phyloP scores from a whole-genome alignment of 2,888 invertebrate species.

The Thera britannica region DNA sequence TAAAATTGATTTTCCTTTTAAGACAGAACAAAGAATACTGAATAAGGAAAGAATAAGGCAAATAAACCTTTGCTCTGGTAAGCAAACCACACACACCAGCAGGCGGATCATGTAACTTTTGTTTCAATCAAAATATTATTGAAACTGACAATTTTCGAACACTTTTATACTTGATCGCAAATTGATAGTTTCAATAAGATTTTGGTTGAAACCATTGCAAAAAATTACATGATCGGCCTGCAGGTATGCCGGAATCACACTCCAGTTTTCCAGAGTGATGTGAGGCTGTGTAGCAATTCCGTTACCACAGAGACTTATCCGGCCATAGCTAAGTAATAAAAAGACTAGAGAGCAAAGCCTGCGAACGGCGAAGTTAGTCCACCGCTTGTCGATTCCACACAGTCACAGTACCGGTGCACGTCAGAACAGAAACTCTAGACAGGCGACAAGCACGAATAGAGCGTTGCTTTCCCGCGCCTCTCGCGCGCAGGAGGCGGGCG shows the following conservation, averaged over 20 bases:
- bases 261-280: no score
- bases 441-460: slow-evolving; percentile 83
- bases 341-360: slow-evolving; percentile 52
- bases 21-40: neutral
- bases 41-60: neutral
- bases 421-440: slow-evolving; percentile 84
- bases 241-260: no score
- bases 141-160: no score
- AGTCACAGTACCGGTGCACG: slow-evolving; percentile 78
- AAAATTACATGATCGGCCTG: no score
- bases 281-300: no score
- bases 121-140: no score
- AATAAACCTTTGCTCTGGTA: neutral
- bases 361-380: slow-evolving; percentile 64
- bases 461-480: slow-evolving; percentile 72
- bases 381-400: slow-evolving; percentile 76
- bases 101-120: no score
- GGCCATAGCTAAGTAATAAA: neutral
- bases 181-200: no score
- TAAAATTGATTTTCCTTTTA: neutral
- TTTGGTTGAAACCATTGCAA: no score
- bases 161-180: no score
- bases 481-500: slow-evolving; percentile 38
- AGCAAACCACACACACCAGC: neutral
- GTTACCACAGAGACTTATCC: neutral